Percentiles rank a stretch among this genome's conserved stretches.
phyloP scores from a whole-genome alignment of 2,888 invertebrate species.

The Disparrhopalites patrizii region DNA sequence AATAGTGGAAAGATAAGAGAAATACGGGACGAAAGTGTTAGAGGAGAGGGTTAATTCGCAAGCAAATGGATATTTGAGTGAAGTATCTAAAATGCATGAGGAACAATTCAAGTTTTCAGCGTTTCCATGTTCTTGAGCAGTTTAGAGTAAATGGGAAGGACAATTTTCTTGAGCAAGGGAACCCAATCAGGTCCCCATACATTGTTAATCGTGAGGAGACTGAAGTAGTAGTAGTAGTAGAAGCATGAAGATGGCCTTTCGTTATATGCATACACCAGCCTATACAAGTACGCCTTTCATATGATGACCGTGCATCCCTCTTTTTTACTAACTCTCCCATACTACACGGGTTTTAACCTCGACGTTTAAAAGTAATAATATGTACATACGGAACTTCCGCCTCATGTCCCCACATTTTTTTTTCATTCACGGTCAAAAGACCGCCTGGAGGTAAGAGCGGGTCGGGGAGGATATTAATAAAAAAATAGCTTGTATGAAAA shows the following conservation, averaged over 20 bases:
- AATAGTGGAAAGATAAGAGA: background rate
- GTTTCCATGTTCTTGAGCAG: background rate
- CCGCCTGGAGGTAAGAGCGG: background rate
- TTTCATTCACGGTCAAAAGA: constrained; percentile 18
- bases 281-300: no score
- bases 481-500: background rate
- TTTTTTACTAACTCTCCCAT: no score
- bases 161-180: background rate
- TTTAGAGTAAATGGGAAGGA: background rate
- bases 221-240: no score
- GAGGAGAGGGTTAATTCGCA: background rate
- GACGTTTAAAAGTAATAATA: no score
- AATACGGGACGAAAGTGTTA: no score
- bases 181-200: constrained; percentile 5
- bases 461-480: no score
- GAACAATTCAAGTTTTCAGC: constrained; percentile 2
- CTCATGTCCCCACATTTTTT: no score
- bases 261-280: no score
- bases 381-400: no score
- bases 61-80: constrained; percentile 8
- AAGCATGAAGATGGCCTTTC: no score
- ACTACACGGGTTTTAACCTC: no score
- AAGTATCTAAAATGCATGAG: background rate
- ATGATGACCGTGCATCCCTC: no score
- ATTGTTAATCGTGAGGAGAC: constrained; percentile 2